Evolutionary conservation across 2,113 vertebrate species (phyloP).

Genomic region (Anarrhichthys ocellatus): DNA sequence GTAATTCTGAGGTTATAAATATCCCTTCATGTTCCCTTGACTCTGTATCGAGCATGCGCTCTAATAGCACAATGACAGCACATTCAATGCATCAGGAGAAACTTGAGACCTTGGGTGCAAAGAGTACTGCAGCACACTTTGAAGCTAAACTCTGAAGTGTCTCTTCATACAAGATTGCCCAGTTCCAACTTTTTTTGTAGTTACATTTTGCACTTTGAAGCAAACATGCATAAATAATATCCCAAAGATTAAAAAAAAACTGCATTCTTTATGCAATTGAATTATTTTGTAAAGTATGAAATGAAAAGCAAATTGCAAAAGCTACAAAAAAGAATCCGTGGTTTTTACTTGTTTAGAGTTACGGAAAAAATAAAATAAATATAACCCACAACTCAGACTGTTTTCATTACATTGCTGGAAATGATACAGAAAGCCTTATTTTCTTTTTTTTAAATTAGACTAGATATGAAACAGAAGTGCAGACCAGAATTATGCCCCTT

Average conservation of each 20-base stretch:
- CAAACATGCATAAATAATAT: not conserved
- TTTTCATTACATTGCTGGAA: slow-evolving; percentile 68
- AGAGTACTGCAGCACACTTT: not conserved
- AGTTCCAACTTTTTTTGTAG: not conserved
- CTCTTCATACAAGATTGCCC: not conserved
- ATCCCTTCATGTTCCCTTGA: slow-evolving; percentile 13
- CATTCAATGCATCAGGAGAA: not conserved
- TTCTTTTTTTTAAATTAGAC: slow-evolving; percentile 19
- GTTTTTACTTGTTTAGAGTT: slow-evolving; percentile 68
- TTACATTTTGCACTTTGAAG: slow-evolving; percentile 1
- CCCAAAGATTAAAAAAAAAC: slow-evolving; percentile 20
- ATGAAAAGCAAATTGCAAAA: slow-evolving; percentile 47
- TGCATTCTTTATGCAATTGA: slow-evolving; percentile 34
- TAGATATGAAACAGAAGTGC: slow-evolving; percentile 58
- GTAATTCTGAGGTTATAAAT: slow-evolving; percentile 34
- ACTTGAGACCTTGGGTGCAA: not conserved
- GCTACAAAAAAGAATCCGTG: slow-evolving; percentile 32
- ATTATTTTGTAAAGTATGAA: slow-evolving; percentile 39
- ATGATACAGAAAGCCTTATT: slow-evolving; percentile 24
- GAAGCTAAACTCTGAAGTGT: not conserved
- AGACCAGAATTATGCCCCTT: slow-evolving; percentile 51
- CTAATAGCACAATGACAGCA: slow-evolving; percentile 1
- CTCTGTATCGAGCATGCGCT: slow-evolving; percentile 9
- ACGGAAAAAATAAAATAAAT: slow-evolving; percentile 67
- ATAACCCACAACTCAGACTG: slow-evolving; percentile 51